Evolutionary conservation across 2,113 vertebrate species (phyloP).

Genomic region (Macrotis lagotis): DNA sequence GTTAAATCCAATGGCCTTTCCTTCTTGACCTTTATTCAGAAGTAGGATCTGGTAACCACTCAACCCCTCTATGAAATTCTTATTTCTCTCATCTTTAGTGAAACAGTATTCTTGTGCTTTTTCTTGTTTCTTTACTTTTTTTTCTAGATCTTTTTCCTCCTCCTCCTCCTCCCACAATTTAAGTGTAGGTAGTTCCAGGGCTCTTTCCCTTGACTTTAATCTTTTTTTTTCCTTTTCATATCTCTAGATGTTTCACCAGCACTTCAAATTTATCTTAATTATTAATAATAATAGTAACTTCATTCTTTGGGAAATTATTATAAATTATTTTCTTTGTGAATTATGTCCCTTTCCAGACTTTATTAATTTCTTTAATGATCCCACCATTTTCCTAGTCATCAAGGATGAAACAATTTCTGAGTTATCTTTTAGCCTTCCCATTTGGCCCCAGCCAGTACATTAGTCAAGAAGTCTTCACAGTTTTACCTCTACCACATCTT

Average conservation of each 20-base stretch:
- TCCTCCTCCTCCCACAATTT: background rate
- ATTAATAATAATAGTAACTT: background rate
- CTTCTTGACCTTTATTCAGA: background rate
- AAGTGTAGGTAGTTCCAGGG: background rate
- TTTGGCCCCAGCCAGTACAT: background rate
- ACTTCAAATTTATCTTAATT: background rate
- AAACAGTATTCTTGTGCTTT: background rate
- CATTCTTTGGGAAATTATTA: no score
- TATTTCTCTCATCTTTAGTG: background rate
- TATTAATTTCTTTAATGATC: background rate
- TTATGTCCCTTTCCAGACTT: background rate
- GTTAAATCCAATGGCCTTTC: background rate
- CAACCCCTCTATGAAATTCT: background rate
- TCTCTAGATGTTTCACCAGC: background rate
- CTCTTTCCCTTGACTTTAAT: background rate
- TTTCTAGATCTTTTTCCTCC: background rate
- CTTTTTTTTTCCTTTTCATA: background rate
- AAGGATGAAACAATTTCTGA: background rate
- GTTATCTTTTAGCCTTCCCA: background rate
- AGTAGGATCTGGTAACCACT: background rate
- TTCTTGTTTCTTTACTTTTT: background rate
- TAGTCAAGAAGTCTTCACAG: background rate
- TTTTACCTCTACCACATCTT: background rate
- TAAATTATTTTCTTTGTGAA: background rate
- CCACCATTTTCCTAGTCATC: background rate